Percentiles rank a stretch among this genome's conserved stretches.
Evolutionary conservation across 2,797 vertebrate genomes (phyloP).

Genomic region (Chromobotia macracanthus): DNA sequence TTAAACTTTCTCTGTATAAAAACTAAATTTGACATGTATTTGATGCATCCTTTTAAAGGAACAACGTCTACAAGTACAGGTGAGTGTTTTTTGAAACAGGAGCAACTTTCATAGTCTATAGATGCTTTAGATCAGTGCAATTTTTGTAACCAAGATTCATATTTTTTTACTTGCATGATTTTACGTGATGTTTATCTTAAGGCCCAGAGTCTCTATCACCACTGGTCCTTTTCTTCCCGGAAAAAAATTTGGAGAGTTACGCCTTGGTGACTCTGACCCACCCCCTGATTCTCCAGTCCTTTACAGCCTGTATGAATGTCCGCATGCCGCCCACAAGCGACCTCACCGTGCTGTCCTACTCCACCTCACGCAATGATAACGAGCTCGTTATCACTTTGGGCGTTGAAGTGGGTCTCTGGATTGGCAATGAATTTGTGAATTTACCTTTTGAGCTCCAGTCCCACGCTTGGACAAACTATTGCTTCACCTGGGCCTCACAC

Average conservation of each 20-base stretch:
- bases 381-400: conserved; percentile 79
- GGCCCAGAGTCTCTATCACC: conserved; percentile 65
- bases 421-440: conserved; percentile 79
- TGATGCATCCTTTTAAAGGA: conserved; percentile 23
- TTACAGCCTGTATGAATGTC: conserved; percentile 81
- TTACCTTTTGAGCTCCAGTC: conserved; percentile 72
- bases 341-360: conserved; percentile 82
- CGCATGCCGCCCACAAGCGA: conserved; percentile 52
- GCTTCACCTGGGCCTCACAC: conserved; percentile 79
- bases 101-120: too few species aligned
- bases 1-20: neutral
- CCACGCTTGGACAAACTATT: conserved; percentile 80
- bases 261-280: conserved; percentile 70
- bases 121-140: too few species aligned
- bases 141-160: neutral
- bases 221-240: conserved; percentile 81
- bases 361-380: conserved; percentile 71
- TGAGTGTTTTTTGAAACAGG: neutral
- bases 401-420: conserved; percentile 76
- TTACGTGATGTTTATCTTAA: conserved; percentile 47
- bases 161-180: neutral
- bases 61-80: neutral
- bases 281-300: conserved; percentile 72
- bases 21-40: conserved; percentile 9
- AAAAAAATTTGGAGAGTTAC: conserved; percentile 71